phyloP scores from a whole-genome alignment of 2,113 vertebrate species.

The Trichomycterus rosablanca region DNA sequence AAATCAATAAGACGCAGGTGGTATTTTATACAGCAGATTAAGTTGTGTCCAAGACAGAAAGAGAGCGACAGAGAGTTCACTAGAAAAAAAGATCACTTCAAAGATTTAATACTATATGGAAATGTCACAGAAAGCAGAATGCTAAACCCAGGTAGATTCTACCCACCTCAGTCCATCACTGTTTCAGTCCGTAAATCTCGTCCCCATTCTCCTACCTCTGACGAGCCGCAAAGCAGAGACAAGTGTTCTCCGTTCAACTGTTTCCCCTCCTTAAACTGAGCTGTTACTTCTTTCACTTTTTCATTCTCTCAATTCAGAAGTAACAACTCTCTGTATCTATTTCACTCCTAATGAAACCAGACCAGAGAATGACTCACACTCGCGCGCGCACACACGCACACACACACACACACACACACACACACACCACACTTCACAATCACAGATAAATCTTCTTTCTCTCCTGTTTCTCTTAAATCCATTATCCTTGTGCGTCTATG shows the following conservation, averaged over 20 bases:
- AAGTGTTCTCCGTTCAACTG: not conserved
- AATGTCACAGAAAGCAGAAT: no score
- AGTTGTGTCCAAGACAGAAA: no score
- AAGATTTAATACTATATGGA: no score
- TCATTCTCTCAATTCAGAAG: constrained; percentile 25
- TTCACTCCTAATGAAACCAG: constrained; percentile 53
- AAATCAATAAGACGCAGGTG: no score
- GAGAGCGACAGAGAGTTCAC: no score
- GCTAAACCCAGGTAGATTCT: constrained; percentile 1
- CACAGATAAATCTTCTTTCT: constrained; percentile 16
- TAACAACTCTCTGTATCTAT: constrained; percentile 12
- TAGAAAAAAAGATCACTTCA: no score
- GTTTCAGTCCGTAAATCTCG: constrained; percentile 9
- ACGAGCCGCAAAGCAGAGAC: constrained; percentile 2
- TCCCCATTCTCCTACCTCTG: not conserved
- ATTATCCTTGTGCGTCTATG: constrained; percentile 10
- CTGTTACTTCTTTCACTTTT: constrained; percentile 3
- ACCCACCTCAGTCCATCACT: constrained; percentile 28
- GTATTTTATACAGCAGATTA: no score
- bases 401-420: constrained; percentile 14
- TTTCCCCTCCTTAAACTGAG: constrained; percentile 29
- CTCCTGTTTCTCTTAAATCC: constrained; percentile 27
- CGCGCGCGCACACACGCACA: constrained; percentile 17
- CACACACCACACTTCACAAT: constrained; percentile 8
- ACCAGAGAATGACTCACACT: constrained; percentile 34